Evolutionary conservation across 1,140 invertebrate genomes (phyloP).

Genomic region (Hypsibius dujardini): DNA sequence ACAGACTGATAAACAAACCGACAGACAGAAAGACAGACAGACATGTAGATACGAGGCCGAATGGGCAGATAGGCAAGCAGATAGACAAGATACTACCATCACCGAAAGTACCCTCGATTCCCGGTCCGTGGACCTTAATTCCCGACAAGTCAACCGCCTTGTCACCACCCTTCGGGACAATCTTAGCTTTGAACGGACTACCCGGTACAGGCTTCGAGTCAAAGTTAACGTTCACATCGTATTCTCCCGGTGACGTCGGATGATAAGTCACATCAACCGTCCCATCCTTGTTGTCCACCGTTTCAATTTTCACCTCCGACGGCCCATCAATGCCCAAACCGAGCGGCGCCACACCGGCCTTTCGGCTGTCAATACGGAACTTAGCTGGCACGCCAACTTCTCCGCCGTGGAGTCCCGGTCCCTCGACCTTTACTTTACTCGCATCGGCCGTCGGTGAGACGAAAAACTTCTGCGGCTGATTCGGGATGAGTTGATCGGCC

Average conservation of each 20-base stretch:
- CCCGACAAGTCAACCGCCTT: constrained; percentile 27
- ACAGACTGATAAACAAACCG: not conserved
- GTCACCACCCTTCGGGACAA: constrained; percentile 1
- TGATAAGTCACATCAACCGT: constrained; percentile 62
- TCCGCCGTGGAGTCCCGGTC: constrained; percentile 49
- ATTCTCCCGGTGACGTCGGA: constrained; percentile 58
- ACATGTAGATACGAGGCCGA: constrained; percentile 9
- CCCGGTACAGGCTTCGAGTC: constrained; percentile 56
- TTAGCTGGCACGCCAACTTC: constrained; percentile 49
- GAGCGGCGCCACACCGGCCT: constrained; percentile 51
- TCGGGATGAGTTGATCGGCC: constrained; percentile 46
- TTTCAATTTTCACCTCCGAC: constrained; percentile 58
- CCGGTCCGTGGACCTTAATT: constrained; percentile 25
- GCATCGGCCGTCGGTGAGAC: constrained; percentile 46
- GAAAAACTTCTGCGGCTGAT: constrained; percentile 44
- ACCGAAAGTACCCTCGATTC: constrained; percentile 21
- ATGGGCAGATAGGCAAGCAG: not conserved
- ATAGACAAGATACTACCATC: not conserved
- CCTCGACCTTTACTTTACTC: constrained; percentile 45
- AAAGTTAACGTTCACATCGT: constrained; percentile 61
- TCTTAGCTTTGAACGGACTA: constrained; percentile 42
- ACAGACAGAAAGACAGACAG: constrained; percentile 18
- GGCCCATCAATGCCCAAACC: constrained; percentile 63
- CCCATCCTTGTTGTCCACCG: constrained; percentile 60
- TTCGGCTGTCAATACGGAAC: constrained; percentile 59